phyloP scores from a whole-genome alignment of 2,888 invertebrate genomes.

The Mythimna pallens region DNA sequence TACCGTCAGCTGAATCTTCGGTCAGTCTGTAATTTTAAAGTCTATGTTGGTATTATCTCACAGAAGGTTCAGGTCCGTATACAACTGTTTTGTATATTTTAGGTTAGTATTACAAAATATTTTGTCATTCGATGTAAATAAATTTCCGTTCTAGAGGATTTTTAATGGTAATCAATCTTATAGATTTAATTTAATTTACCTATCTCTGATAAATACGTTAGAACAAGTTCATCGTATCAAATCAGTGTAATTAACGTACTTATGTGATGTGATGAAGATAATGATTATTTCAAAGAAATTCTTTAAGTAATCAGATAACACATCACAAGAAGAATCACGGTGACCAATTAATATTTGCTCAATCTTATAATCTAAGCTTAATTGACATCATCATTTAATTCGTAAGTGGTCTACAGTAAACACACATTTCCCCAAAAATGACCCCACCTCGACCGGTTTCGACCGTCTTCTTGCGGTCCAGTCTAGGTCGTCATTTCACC shows the following conservation, averaged over 20 bases:
- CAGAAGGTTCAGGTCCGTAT: background rate
- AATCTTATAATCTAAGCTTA: background rate
- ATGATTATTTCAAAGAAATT: constrained; percentile 4
- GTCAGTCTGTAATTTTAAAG: too few relatives aligned
- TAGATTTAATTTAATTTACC: constrained; percentile 3
- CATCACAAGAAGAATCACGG: background rate
- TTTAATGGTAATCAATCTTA: background rate
- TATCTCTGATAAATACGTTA: constrained; percentile 29
- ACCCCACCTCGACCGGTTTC: background rate
- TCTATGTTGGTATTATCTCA: background rate
- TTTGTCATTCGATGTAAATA: too few relatives aligned
- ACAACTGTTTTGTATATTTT: background rate
- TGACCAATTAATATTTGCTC: background rate
- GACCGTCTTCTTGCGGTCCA: too few relatives aligned
- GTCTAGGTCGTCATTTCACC: too few relatives aligned
- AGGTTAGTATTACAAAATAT: background rate
- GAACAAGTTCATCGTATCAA: constrained; percentile 1
- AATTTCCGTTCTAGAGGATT: constrained; percentile 9
- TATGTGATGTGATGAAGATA: constrained; percentile 9
- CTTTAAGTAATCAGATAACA: background rate
- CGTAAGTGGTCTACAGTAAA: background rate
- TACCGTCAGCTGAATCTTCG: too few relatives aligned
- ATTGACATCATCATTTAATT: background rate
- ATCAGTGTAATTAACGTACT: constrained; percentile 12
- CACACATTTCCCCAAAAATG: background rate